Base-by-base conservation (phyloP, 1,140 invertebrate species). In the Frieseomelitta varia region DNA sequence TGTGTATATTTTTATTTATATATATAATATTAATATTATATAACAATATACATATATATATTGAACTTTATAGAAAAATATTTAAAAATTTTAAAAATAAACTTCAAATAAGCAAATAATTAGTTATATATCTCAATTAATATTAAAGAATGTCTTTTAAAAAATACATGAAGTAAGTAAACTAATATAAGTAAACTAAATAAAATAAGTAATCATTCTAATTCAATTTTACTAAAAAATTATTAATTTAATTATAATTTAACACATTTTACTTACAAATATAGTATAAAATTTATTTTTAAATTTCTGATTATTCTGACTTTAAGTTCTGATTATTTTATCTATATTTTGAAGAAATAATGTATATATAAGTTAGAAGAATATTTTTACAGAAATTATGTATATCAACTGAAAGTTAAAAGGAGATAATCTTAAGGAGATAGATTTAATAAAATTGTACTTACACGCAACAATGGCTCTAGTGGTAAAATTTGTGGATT, bases 401-500 rank as follows among this genome's bases (percentile, higher is more conserved):
- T 71, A 30, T 1, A 61, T 34, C 39, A 47, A 61, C 1, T 27
- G n/a, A 19, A 14, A 39, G 6, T 47, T 19, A 12, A 63, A 65
- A 1, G 12, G 75, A 30, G 21, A 4, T 65, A 47, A 67, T n/a
- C 34, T n/a, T n/a, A n/a, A n/a, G n/a, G n/a, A n/a, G n/a, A 68
- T 67, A 80, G 56, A 85, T 61, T 24, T 67, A 74, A 73, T n/a
- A 69, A 61, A 47, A n/a, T n/a, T 75, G 4, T 73, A 61, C 53
- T 88, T 90, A 94, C 93, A 79, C 91, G 91, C 55, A 85, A 56
- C 67, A 86, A 77, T 51, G 88, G 83, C 79, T 95, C 93, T 10
- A 92, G 39, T 39, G 91, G 72, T 63, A 95, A 55, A 85, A 94
- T 93, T 83, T 93, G 91, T 12, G 94, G 92, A 83, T 90, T 93